These are phyloP conservation scores for Tachypleus tridentatus DNA, from an alignment of 1,140 invertebrate species.

Conservation along the genomic window DNA sequence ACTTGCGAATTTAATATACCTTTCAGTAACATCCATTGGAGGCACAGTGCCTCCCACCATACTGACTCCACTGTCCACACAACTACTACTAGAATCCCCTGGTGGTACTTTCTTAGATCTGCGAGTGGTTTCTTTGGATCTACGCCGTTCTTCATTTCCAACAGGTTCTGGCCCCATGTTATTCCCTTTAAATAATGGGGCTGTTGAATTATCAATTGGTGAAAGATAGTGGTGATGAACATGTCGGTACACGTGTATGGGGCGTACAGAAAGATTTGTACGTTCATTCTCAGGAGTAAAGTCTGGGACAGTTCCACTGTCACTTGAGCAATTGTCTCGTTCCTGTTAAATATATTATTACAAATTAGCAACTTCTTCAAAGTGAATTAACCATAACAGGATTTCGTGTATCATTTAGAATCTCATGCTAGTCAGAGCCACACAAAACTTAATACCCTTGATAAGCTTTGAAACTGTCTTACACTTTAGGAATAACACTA, in stretches of 20 bases:
- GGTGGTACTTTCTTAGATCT: slow-evolving; percentile 13
- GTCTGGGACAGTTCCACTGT: slow-evolving; percentile 53
- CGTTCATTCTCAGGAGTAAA: slow-evolving; percentile 30
- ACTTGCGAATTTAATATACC: too few species aligned
- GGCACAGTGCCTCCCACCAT: slow-evolving; percentile 36
- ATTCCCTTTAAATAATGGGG: background rate
- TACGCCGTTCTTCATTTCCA: slow-evolving; percentile 35
- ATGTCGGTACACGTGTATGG: background rate
- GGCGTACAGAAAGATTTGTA: background rate
- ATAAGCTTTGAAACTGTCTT: too few species aligned
- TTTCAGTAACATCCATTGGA: too few species aligned
- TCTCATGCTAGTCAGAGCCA: too few species aligned
- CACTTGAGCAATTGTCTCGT: slow-evolving; percentile 42
- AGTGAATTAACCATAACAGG: too few species aligned
- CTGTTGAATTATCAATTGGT: background rate
- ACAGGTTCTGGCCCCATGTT: slow-evolving; percentile 19
- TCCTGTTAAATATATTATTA: slow-evolving; percentile 7
- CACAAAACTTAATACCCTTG: too few species aligned
- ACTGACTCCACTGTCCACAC: slow-evolving; percentile 67
- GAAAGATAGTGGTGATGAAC: background rate
- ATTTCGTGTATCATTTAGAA: too few species aligned
- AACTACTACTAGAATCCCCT: slow-evolving; percentile 28
- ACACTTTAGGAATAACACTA: too few species aligned
- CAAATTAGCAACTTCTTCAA: background rate
- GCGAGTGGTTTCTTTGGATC: slow-evolving; percentile 3